phyloP scores from a whole-genome alignment of 2,113 vertebrate species.

The Nothocercus nigrocapillus region DNA sequence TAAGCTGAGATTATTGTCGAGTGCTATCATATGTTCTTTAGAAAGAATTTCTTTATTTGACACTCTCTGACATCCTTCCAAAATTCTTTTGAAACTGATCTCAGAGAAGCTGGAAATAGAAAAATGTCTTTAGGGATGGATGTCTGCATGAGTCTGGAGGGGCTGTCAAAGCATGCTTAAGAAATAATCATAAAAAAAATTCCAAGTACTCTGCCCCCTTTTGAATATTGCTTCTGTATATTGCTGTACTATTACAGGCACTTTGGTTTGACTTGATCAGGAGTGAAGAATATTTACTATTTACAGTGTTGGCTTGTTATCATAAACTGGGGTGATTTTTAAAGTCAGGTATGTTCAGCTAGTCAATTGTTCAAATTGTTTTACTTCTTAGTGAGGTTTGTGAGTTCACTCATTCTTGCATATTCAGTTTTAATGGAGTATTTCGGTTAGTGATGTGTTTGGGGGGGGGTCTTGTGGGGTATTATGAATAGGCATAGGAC shows the following conservation, averaged over 20 bases:
- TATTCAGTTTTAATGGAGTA: constrained; percentile 38
- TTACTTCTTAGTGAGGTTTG: constrained; percentile 4
- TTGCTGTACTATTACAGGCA: neutral
- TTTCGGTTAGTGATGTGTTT: constrained; percentile 44
- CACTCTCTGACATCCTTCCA: neutral
- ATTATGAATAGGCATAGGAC: constrained; percentile 37
- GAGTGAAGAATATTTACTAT: neutral
- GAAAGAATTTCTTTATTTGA: neutral
- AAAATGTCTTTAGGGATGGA: neutral
- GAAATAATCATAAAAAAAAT: neutral
- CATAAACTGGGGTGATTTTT: neutral
- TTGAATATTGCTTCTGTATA: neutral
- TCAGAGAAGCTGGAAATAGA: neutral
- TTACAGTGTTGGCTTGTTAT: neutral
- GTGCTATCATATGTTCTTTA: neutral
- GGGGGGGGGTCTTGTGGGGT: neutral
- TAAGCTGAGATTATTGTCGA: neutral
- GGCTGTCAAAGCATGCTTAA: neutral
- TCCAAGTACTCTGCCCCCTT: neutral
- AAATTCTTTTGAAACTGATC: neutral
- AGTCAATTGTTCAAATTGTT: neutral
- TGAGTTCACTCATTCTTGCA: neutral
- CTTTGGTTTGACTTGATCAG: neutral
- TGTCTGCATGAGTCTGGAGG: neutral
- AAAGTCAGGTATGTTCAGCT: neutral